Evolutionary conservation across 2,888 invertebrate species (phyloP), one percentile per base, ranked within the genome.

Genomic region (Anthophora plumipes): DNA sequence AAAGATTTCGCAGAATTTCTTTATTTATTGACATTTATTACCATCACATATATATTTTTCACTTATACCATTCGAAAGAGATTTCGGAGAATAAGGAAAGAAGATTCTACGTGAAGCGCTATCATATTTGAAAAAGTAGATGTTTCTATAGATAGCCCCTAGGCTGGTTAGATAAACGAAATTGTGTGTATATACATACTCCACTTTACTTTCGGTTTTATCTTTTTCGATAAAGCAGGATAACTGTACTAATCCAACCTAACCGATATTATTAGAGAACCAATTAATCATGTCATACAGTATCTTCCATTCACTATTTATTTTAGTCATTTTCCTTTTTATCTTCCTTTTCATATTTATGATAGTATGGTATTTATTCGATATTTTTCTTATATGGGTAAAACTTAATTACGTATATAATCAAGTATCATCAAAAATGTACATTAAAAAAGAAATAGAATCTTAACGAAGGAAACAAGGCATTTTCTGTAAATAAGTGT

Each of bases 91-190:
- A 20, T 22, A 60, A 41, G 54, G 48, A 6, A 39, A 31, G 31
- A 61, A 46, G 6, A 17, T 9, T 31, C n/a, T 50, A 39, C 12
- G 25, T 1, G 48, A 2, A 55, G 43, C n/a, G 9, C 39, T 69
- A 37, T 25, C 39, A 46, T 25, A 22, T 57, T 67, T 50, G 68
- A 64, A 74, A 74, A 75, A 76, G 25, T 71, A n/a, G n/a, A 70
- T 39, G 11, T 17, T 22, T n/a, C 31, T 52, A n/a, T 48, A 59
- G 76, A 83, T 69, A 72, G 61, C 12, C 46, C 25, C 20, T 11
- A 57, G 22, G 11, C 50, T 59, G 20, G 55, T 59, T 59, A 74
- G 83, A 84, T 84, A 84, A 84, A 61, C n/a, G 22, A 39, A 50
- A 48, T 66, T 66, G 63, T 37, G 68, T 77, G 59, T 66, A 70